Percentiles rank a stretch among this genome's conserved stretches.
Conservation (phyloP, 2,113 vertebrate genomes). For the Clarias magur region DNA sequence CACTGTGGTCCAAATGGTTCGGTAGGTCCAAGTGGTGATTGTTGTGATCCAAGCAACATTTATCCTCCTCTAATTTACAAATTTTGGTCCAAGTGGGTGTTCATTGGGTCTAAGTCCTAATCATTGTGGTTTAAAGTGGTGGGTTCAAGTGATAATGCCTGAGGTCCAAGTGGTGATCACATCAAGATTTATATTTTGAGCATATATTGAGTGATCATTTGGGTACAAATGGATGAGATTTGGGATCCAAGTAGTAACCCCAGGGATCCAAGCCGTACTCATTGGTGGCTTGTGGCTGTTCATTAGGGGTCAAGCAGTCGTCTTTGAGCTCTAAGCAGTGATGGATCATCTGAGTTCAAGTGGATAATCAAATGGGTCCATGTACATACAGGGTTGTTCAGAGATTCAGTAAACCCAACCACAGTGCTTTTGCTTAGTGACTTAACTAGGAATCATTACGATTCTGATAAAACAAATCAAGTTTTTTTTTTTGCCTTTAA, state of each 20-base stretch:
- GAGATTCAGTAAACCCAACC: not conserved
- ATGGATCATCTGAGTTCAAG: not conserved
- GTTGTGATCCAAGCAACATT: not conserved
- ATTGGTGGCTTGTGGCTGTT: not conserved
- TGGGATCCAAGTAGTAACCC: not conserved
- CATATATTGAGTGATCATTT: not conserved
- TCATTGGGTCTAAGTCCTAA: not conserved
- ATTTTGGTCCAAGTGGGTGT: not conserved
- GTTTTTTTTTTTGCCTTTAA: not conserved
- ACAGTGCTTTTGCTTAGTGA: not conserved
- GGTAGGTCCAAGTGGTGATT: not conserved
- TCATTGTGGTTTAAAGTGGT: not conserved
- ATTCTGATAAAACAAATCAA: no score
- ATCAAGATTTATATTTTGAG: no score
- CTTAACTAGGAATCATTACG: no score
- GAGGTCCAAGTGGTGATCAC: not conserved
- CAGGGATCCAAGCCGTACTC: not conserved
- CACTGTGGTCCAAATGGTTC: not conserved
- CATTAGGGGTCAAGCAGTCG: not conserved
- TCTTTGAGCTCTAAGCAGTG: not conserved
- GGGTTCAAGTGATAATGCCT: not conserved
- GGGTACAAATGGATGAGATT: no score
- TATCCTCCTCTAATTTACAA: not conserved
- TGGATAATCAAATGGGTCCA: no score
- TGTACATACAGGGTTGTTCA: not conserved